Evolutionary conservation across 2,113 vertebrate species (phyloP).

Genomic region (Bostrychus sinensis): DNA sequence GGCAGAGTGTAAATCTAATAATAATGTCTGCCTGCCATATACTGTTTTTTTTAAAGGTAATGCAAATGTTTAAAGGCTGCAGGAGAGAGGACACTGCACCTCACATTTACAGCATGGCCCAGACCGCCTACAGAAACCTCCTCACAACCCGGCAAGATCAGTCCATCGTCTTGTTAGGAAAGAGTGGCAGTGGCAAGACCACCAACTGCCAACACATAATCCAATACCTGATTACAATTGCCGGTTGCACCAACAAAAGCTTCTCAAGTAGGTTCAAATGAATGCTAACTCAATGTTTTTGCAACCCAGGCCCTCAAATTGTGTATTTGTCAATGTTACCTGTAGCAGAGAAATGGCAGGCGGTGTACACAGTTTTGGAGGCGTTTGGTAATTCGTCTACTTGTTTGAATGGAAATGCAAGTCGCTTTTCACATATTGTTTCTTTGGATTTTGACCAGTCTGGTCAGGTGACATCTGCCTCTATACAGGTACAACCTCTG

Average conservation of each 20-base stretch:
- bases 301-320: not conserved
- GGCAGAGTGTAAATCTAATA: not conserved
- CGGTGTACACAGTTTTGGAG: slow-evolving; percentile 91
- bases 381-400: slow-evolving; percentile 94
- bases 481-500: slow-evolving; percentile 85
- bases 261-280: slow-evolving; percentile 85
- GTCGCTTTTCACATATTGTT: slow-evolving; percentile 93
- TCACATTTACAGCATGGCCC: slow-evolving; percentile 93
- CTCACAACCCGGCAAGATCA: slow-evolving; percentile 96
- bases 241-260: slow-evolving; percentile 87
- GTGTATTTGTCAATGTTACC: not conserved
- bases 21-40: not conserved
- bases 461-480: slow-evolving; percentile 93
- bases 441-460: slow-evolving; percentile 97
- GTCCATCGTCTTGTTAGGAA: slow-evolving; percentile 88
- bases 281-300: not conserved
- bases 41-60: slow-evolving; percentile 81
- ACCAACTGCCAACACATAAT: slow-evolving; percentile 94
- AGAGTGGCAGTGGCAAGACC: slow-evolving; percentile 94
- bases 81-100: slow-evolving; percentile 90
- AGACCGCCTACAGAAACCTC: slow-evolving; percentile 90
- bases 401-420: slow-evolving; percentile 88
- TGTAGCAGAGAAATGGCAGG: slow-evolving; percentile 95
- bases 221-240: slow-evolving; percentile 90
- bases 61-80: slow-evolving; percentile 99